Base-by-base conservation (phyloP, 2,797 vertebrate species). In the Cuniculus paca region DNA sequence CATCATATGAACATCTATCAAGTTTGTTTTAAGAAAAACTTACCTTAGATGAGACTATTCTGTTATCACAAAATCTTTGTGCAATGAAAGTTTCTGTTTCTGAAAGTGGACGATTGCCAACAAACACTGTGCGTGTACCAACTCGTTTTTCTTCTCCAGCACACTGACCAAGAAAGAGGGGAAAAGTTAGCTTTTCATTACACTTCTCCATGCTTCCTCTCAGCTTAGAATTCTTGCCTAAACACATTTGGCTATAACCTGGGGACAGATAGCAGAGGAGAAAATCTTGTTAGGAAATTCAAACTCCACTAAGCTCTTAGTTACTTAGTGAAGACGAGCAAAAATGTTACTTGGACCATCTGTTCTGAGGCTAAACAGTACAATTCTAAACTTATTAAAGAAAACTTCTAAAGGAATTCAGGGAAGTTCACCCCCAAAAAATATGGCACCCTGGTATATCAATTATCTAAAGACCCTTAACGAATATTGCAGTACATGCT, bases 41-140 rank as follows among this genome's bases (percentile, higher is more conserved):
- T 99, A 99, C 99, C 99, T 99, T 99, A 96, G 99, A 99, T 82
- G 99, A 99, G 97, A 99, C 99, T 24, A 99, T 99, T 98, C 99
- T 99, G 98, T 99, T 99, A 98, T 99, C 99, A 87, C 99, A 99
- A 98, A 99, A 99, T 98, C 99, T 99, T 95, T 99, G 99, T 52
- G 99, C 99, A 97, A 99, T 98, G 22, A 99, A 99, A 2, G 98
- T 98, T 92, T 99, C 99, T 16, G 98, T 98, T 97, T 98, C 98
- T 0, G 98, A 98, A 83, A 98, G 98, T 0, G 98, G 98, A 65
- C 98, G 99, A 97, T 99, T 99, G 88, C 99, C 99, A 60, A 99
- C 99, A 92, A 99, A 98, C 98, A 99, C 98, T 0, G 99, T 99
- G 96, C 99, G 99, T 0, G 99, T 99, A 94, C 99, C 99, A 22